Conservation (phyloP, 2,888 invertebrate species). For the Drosophila affinis region DNA sequence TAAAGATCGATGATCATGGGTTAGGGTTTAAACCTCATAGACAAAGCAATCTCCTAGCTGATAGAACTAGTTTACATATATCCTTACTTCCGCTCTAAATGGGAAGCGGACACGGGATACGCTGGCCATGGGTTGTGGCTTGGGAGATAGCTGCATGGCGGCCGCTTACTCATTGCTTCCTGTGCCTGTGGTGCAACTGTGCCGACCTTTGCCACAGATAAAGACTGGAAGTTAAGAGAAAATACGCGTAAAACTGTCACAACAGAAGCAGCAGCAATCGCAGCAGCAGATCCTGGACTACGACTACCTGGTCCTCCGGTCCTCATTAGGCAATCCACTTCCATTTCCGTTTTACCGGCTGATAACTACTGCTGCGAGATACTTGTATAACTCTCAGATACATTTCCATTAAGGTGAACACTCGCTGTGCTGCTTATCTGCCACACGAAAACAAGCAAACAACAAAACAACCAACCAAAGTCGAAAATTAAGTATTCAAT, state of each 20-base stretch:
- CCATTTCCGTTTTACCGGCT: slow-evolving; percentile 15
- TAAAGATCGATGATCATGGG: slow-evolving; percentile 1
- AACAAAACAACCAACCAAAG: not conserved
- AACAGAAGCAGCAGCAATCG: slow-evolving; percentile 11
- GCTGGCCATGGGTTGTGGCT: slow-evolving; percentile 13
- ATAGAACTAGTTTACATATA: not conserved
- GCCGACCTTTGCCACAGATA: slow-evolving; percentile 58
- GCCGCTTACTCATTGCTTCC: slow-evolving; percentile 47
- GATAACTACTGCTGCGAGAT: not conserved
- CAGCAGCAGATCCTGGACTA: slow-evolving; percentile 18
- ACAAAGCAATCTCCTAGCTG: not conserved
- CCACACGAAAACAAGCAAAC: slow-evolving; percentile 4
- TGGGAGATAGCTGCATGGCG: not conserved
- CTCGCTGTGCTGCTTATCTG: slow-evolving; percentile 21
- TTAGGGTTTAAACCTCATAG: not conserved
- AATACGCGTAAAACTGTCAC: slow-evolving; percentile 62
- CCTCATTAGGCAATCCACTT: slow-evolving; percentile 30
- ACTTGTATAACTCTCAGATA: not conserved
- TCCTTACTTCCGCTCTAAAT: slow-evolving; percentile 35
- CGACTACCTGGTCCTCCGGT: slow-evolving; percentile 8
- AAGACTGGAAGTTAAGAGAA: slow-evolving; percentile 25
- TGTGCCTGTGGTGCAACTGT: slow-evolving; percentile 16
- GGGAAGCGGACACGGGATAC: slow-evolving; percentile 2
- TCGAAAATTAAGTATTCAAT: slow-evolving; percentile 45
- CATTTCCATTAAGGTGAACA: slow-evolving; percentile 10